phyloP scores from a whole-genome alignment of 2,888 invertebrate genomes.

The Plemyria rubiginata region DNA sequence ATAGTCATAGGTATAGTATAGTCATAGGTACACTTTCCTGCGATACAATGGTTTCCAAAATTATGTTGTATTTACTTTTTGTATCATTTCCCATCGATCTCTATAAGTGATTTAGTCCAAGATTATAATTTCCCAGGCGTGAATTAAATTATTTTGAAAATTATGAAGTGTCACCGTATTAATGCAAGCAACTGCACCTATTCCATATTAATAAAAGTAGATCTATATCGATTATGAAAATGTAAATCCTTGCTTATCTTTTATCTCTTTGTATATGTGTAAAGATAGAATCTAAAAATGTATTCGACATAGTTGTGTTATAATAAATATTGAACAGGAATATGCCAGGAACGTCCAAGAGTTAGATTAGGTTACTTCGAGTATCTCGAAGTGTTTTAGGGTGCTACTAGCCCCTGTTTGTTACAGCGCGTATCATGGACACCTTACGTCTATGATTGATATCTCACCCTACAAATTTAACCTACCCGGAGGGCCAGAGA shows the following conservation, averaged over 20 bases:
- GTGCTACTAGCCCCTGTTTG: constrained; percentile 85
- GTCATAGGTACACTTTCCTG: no score
- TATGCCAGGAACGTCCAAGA: constrained; percentile 18
- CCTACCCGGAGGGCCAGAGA: constrained; percentile 92
- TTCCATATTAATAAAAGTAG: not conserved
- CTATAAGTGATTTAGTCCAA: no score
- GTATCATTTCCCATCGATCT: no score
- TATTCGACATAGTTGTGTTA: not conserved
- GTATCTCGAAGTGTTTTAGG: constrained; percentile 70
- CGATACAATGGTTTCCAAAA: no score
- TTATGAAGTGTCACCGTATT: no score
- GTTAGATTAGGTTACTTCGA: constrained; percentile 57
- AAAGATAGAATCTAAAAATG: not conserved
- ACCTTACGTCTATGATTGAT: constrained; percentile 97
- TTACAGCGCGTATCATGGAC: constrained; percentile 99
- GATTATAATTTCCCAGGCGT: no score
- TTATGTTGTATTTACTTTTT: no score
- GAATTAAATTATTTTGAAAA: no score
- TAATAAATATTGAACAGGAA: not conserved
- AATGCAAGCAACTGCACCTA: not conserved
- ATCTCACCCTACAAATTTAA: constrained; percentile 99
- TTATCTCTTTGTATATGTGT: not conserved
- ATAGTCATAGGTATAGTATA: no score
- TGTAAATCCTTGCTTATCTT: constrained; percentile 1
- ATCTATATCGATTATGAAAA: not conserved